Evolutionary conservation across 2,113 vertebrate species (phyloP).

Genomic region (Phalacrocorax carbo): DNA sequence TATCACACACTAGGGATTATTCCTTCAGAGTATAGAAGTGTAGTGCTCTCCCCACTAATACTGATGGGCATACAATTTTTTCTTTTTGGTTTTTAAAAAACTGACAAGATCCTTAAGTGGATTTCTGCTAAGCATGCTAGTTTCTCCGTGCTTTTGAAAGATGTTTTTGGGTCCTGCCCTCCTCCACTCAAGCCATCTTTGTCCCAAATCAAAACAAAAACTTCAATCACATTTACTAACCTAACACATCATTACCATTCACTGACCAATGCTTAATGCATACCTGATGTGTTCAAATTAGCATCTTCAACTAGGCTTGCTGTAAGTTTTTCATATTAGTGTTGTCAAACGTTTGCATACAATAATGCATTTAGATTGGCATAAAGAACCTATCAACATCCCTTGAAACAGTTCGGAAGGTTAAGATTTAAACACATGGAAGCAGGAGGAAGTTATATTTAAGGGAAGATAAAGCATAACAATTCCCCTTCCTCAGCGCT

Average conservation of each 20-base stretch:
- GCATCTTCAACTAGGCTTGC: not conserved
- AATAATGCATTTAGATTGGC: not conserved
- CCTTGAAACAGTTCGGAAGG: no score
- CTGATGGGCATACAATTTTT: accelerated
- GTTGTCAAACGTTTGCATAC: not conserved
- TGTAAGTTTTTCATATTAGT: not conserved
- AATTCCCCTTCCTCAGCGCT: not conserved
- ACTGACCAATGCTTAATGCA: not conserved
- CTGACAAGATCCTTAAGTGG: not conserved
- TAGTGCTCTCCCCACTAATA: not conserved
- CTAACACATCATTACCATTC: not conserved
- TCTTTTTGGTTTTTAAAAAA: not conserved
- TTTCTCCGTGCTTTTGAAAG: not conserved
- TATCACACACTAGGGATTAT: not conserved
- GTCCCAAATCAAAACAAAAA: not conserved
- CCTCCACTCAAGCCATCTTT: not conserved
- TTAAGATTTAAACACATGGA: not conserved
- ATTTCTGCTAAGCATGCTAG: not conserved
- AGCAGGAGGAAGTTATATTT: not conserved
- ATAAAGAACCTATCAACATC: not conserved
- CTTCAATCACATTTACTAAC: not conserved
- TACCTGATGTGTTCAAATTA: not conserved
- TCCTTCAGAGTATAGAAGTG: not conserved
- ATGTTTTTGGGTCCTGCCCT: not conserved
- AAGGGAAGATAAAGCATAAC: not conserved